Evolutionary conservation across 2,113 vertebrate species (phyloP).

Genomic region (Corythornis vintsioides): DNA sequence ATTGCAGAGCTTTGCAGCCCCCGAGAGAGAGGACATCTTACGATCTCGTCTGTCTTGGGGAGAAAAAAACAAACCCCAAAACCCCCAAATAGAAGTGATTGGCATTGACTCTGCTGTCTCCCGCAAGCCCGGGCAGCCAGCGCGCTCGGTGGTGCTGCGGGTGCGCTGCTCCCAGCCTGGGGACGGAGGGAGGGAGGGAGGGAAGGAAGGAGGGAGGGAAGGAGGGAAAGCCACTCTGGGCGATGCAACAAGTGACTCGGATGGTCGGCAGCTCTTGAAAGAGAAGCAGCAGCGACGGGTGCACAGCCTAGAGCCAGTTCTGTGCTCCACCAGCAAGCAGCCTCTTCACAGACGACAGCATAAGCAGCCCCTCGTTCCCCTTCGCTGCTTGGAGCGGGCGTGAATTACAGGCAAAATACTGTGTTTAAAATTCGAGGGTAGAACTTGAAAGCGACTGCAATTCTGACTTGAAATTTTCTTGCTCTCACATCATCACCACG

Average conservation of each 20-base stretch:
- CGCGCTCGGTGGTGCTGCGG: neutral
- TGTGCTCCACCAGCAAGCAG: rapidly evolving
- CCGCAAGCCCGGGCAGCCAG: neutral
- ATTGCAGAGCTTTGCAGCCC: neutral
- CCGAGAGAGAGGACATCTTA: neutral
- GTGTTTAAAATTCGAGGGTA: neutral
- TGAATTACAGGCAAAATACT: neutral
- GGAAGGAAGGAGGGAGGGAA: no score
- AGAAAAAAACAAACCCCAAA: no score
- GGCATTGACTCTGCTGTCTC: neutral
- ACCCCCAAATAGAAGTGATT: neutral
- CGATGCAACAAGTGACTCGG: neutral
- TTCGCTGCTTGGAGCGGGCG: neutral
- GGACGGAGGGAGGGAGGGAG: no score
- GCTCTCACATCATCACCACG: neutral
- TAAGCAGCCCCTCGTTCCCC: neutral
- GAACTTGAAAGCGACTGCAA: neutral
- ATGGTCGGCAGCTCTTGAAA: neutral
- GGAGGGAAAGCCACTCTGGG: neutral
- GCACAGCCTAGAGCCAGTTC: neutral
- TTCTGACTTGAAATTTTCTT: no score
- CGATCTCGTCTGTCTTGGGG: neutral
- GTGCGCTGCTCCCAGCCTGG: neutral
- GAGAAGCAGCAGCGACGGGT: neutral
- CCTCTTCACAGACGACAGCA: neutral